phyloP scores from a whole-genome alignment of 2,113 vertebrate genomes.

The Limanda limanda region DNA sequence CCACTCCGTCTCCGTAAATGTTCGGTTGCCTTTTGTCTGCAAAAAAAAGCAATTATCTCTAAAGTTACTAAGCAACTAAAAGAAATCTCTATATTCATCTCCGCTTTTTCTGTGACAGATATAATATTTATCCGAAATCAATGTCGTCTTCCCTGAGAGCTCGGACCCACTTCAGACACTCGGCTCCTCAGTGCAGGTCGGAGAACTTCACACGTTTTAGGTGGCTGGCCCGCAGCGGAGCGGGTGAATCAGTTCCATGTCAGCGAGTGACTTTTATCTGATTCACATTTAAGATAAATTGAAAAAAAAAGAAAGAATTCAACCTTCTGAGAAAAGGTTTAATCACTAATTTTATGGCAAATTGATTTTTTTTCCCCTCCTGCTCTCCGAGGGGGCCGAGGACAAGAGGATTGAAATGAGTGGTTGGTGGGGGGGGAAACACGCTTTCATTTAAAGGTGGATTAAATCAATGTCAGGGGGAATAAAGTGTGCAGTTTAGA shows the following conservation, averaged over 20 bases:
- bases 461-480: conserved; percentile 80
- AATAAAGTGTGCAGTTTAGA: conserved; percentile 71
- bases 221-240: conserved; percentile 48
- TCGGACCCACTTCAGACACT: conserved; percentile 35
- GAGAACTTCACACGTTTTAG: conserved; percentile 48
- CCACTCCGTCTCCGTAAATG: not conserved
- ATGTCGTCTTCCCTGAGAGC: conserved; percentile 37
- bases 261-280: conserved; percentile 71
- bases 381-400: conserved; percentile 62
- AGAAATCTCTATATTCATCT: conserved; percentile 30
- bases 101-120: conserved; percentile 29
- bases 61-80: conserved; percentile 24
- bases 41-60: conserved; percentile 15
- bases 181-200: conserved; percentile 30
- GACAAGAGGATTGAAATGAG: conserved; percentile 51
- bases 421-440: not conserved
- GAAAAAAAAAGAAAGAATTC: conserved; percentile 74
- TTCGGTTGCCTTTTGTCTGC: conserved; percentile 20
- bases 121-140: conserved; percentile 56
- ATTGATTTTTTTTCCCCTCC: conserved; percentile 70
- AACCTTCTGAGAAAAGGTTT: conserved; percentile 68
- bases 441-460: conserved; percentile 75
- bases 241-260: conserved; percentile 70
- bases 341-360: conserved; percentile 78
- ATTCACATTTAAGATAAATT: conserved; percentile 78